phyloP scores from a whole-genome alignment of 2,797 vertebrate genomes.

The Chanos chanos region DNA sequence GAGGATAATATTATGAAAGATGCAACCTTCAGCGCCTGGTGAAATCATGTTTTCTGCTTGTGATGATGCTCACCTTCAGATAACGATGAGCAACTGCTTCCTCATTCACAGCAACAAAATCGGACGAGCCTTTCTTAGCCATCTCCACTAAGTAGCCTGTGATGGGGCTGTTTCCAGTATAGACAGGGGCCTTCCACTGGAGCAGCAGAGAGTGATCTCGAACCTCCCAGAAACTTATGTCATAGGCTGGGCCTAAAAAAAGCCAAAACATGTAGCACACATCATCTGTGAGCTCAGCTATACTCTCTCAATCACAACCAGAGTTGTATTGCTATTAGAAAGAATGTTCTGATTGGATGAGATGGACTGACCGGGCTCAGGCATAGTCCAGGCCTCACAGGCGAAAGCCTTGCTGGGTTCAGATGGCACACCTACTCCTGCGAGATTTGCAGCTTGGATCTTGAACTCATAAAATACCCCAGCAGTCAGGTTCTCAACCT shows the following conservation, averaged over 20 bases:
- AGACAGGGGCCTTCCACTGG: slow-evolving; percentile 90
- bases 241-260: slow-evolving; percentile 82
- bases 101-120: slow-evolving; percentile 78
- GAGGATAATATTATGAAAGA: too few relatives aligned
- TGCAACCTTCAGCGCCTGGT: too few relatives aligned
- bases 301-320: background rate
- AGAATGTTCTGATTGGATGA: too few relatives aligned
- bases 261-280: background rate
- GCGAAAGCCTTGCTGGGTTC: slow-evolving; percentile 82
- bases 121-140: slow-evolving; percentile 75
- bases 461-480: slow-evolving; percentile 88
- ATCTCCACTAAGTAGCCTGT: slow-evolving; percentile 88
- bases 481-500: slow-evolving; percentile 84
- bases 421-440: slow-evolving; percentile 86
- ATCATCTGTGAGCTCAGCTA: background rate
- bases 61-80: slow-evolving; percentile 72
- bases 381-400: slow-evolving; percentile 90
- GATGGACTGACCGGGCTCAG: slow-evolving; percentile 78
- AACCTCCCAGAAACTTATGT: slow-evolving; percentile 88
- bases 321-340: background rate
- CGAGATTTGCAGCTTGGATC: slow-evolving; percentile 85
- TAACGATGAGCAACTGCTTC: slow-evolving; percentile 72
- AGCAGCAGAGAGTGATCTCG: slow-evolving; percentile 83
- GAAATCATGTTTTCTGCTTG: too few relatives aligned
- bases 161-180: slow-evolving; percentile 74